phyloP scores from a whole-genome alignment of 2,113 vertebrate genomes.

The Australoheros scitulus region DNA sequence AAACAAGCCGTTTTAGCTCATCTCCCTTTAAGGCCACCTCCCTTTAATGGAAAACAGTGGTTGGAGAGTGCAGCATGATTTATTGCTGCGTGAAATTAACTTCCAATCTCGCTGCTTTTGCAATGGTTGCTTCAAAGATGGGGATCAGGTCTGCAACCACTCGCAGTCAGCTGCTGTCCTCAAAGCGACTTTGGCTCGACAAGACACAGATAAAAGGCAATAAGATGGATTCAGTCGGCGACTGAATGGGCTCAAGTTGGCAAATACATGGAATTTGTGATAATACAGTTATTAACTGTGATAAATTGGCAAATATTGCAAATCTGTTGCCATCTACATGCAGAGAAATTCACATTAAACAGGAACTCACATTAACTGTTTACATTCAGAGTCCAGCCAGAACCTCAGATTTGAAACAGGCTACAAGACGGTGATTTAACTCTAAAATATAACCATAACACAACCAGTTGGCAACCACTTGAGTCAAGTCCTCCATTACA shows the following conservation, averaged over 20 bases:
- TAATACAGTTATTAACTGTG: not conserved
- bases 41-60: not conserved
- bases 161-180: no score
- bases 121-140: not conserved
- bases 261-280: not conserved
- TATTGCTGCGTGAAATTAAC: not conserved
- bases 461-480: not conserved
- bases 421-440: not conserved
- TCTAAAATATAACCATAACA: not conserved
- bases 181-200: no score
- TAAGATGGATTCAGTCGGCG: not conserved
- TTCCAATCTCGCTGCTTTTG: not conserved
- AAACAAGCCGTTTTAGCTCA: not conserved
- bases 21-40: no score
- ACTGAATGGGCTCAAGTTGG: not conserved
- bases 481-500: not conserved
- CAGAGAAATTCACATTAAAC: not conserved
- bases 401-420: no score
- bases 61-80: not conserved
- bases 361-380: not conserved
- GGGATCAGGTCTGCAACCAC: not conserved
- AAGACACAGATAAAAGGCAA: not conserved
- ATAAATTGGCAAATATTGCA: not conserved
- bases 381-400: not conserved
- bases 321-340: not conserved